Evolutionary conservation across 2,113 vertebrate genomes (phyloP).

Genomic region (Athene cunicularia): DNA sequence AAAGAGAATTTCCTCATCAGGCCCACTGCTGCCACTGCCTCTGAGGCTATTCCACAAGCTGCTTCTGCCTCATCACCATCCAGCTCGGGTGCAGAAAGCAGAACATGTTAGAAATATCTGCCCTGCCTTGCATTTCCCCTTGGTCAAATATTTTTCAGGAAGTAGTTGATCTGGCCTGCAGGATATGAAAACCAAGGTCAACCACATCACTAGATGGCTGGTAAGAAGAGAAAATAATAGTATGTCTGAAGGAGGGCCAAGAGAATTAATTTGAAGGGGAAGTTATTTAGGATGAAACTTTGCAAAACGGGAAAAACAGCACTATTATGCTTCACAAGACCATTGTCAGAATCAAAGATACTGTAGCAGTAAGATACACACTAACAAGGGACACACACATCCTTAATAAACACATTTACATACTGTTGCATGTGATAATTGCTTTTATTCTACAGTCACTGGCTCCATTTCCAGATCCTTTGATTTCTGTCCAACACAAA

Average conservation of each 20-base stretch:
- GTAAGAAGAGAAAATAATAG: slow-evolving; percentile 32
- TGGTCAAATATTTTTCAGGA: slow-evolving; percentile 58
- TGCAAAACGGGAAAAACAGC: neutral
- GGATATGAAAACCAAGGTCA: slow-evolving; percentile 54
- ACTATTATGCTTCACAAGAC: neutral
- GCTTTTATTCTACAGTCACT: slow-evolving; percentile 38
- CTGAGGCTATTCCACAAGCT: neutral
- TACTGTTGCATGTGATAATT: slow-evolving; percentile 26
- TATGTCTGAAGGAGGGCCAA: slow-evolving; percentile 9
- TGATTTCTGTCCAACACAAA: slow-evolving; percentile 58
- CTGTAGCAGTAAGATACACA: neutral
- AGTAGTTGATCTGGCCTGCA: slow-evolving; percentile 40
- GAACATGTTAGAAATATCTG: neutral
- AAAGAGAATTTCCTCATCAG: neutral
- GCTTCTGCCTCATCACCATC: neutral
- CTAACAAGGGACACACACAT: slow-evolving; percentile 5
- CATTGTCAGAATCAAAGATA: neutral
- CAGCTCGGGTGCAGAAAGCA: neutral
- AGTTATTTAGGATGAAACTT: slow-evolving; percentile 37
- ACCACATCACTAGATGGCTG: slow-evolving; percentile 42
- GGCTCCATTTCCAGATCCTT: slow-evolving; percentile 47
- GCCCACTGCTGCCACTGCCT: neutral
- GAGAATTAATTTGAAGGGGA: slow-evolving; percentile 43
- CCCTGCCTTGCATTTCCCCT: slow-evolving; percentile 1
- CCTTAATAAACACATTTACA: slow-evolving; percentile 51